phyloP scores from a whole-genome alignment of 2,113 vertebrate genomes.

The Ancistrus triradiatus region DNA sequence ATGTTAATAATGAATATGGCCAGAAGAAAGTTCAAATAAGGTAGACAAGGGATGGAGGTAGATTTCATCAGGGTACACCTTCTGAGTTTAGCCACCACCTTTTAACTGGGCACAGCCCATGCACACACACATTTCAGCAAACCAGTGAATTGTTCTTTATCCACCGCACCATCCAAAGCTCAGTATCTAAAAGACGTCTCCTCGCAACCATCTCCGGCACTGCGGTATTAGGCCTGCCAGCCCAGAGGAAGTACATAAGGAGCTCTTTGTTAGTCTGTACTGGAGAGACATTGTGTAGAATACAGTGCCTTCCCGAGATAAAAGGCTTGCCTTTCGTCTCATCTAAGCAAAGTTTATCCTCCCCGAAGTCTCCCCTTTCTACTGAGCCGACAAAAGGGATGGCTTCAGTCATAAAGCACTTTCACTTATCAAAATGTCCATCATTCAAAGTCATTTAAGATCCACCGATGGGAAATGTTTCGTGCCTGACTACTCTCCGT shows the following conservation, averaged over 20 bases:
- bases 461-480: constrained; percentile 31
- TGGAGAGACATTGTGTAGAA: constrained; percentile 55
- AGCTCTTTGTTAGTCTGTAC: constrained; percentile 61
- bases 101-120: constrained; percentile 37
- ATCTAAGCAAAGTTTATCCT: constrained; percentile 64
- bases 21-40: constrained; percentile 34
- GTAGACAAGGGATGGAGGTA: background rate
- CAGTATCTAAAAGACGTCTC: constrained; percentile 51
- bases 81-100: constrained; percentile 38
- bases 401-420: constrained; percentile 49
- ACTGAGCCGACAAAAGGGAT: constrained; percentile 51
- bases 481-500: constrained; percentile 1
- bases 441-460: constrained; percentile 40
- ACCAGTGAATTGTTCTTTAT: constrained; percentile 66
- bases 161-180: constrained; percentile 47
- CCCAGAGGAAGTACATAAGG: constrained; percentile 57
- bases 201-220: constrained; percentile 52
- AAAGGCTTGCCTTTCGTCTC: constrained; percentile 50
- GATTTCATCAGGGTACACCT: constrained; percentile 7
- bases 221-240: constrained; percentile 46
- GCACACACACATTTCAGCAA: constrained; percentile 34
- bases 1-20: background rate
- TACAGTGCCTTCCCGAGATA: constrained; percentile 61
- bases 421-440: constrained; percentile 53
- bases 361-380: constrained; percentile 53